These are phyloP conservation scores for Drosophila cognata DNA, from an alignment of 2,888 invertebrate genomes.

Conservation along the genomic window DNA sequence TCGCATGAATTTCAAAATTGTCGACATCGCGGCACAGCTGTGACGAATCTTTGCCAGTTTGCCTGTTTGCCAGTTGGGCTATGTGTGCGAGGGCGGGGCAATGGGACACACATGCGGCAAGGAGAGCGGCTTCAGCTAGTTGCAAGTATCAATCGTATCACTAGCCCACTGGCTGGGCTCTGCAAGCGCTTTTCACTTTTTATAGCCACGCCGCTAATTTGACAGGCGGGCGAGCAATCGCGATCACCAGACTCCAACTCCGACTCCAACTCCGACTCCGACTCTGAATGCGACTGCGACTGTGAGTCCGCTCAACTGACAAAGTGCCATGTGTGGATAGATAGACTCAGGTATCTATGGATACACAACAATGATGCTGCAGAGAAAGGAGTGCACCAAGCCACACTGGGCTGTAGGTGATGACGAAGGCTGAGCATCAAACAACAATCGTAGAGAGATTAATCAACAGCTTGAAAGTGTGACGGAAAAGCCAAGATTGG, in stretches of 20 bases:
- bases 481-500: too few relatives aligned
- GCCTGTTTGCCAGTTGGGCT: slow-evolving; percentile 19
- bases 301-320: slow-evolving; percentile 36
- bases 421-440: slow-evolving; percentile 1
- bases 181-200: slow-evolving; percentile 73
- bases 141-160: slow-evolving; percentile 40
- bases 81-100: slow-evolving; percentile 53
- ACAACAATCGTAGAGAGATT: background rate
- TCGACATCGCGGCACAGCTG: slow-evolving; percentile 68
- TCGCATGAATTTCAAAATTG: slow-evolving; percentile 75
- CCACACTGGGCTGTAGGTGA: slow-evolving; percentile 47
- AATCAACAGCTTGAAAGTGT: background rate
- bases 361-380: slow-evolving; percentile 5
- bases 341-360: slow-evolving; percentile 45
- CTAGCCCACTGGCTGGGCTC: slow-evolving; percentile 29
- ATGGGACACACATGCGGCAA: slow-evolving; percentile 17
- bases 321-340: slow-evolving; percentile 52
- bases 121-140: slow-evolving; percentile 15
- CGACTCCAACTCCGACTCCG: slow-evolving; percentile 12
- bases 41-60: slow-evolving; percentile 63
- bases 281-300: slow-evolving; percentile 19
- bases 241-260: slow-evolving; percentile 59
- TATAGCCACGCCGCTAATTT: slow-evolving; percentile 76
- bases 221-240: slow-evolving; percentile 77
- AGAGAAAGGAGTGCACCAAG: slow-evolving; percentile 26